Evolutionary conservation across 2,888 invertebrate genomes (phyloP).

Genomic region (Euclidia mi): DNA sequence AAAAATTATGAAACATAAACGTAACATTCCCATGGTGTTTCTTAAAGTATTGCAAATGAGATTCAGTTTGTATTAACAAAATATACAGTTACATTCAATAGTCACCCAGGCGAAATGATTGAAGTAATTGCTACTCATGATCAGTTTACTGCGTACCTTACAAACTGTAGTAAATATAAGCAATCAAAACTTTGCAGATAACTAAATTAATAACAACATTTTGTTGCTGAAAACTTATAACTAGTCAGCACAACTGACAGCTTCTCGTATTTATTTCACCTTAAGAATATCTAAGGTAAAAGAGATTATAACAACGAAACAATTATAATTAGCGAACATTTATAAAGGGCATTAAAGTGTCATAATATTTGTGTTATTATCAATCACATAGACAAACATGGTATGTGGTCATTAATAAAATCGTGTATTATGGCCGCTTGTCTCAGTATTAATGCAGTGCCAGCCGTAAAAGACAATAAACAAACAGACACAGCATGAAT

Average conservation of each 20-base stretch:
- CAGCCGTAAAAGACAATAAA: conserved; percentile 8
- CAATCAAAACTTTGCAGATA: not conserved
- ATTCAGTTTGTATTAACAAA: no score
- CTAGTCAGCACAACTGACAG: no score
- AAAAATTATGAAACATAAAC: no score
- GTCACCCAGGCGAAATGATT: no score
- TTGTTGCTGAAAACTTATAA: no score
- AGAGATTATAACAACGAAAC: no score
- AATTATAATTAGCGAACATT: not conserved
- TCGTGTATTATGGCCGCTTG: conserved; percentile 5
- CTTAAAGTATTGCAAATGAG: no score
- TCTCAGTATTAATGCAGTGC: conserved; percentile 1
- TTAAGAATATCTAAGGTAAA: no score
- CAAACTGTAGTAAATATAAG: conserved; percentile 11
- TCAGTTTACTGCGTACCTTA: not conserved
- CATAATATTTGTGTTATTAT: conserved; percentile 38
- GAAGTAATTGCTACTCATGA: no score
- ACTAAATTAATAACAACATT: conserved; percentile 7
- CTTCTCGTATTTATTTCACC: no score
- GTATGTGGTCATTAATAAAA: conserved; percentile 38
- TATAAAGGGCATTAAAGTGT: conserved; percentile 27
- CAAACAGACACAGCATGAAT: not conserved
- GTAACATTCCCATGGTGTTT: no score
- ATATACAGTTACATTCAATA: no score
- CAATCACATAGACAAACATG: conserved; percentile 36